A percentile compares a stretch with the other conserved stretches of the same genome.
Conservation (phyloP, 2,797 vertebrate genomes). For the Neopelma chrysocephalum region DNA sequence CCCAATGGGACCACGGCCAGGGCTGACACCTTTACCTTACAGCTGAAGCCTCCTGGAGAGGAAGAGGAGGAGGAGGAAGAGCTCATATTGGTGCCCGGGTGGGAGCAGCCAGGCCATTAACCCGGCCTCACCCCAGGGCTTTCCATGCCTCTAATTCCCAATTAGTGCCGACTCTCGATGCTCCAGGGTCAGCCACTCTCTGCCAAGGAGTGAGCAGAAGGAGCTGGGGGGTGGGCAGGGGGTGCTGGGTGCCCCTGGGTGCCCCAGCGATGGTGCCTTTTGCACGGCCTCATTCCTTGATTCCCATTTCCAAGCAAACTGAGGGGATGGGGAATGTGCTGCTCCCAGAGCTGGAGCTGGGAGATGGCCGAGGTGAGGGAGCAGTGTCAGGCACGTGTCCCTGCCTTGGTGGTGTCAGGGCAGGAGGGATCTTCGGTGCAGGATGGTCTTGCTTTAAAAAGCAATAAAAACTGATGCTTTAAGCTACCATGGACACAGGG, state of each 20-base stretch:
- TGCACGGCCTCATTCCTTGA: accelerated
- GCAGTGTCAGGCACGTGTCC: accelerated
- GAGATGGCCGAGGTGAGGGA: not conserved
- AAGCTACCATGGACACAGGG: not conserved
- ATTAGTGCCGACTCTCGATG: accelerated
- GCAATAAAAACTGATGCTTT: accelerated
- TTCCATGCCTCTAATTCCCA: not conserved
- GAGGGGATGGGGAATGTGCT: accelerated
- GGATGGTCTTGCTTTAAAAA: accelerated
- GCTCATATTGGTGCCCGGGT: not conserved
- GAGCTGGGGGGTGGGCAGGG: not conserved
- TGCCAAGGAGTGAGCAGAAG: not conserved
- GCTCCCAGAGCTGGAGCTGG: accelerated
- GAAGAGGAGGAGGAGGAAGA: not conserved
- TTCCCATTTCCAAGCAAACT: not conserved
- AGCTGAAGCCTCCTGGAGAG: not conserved
- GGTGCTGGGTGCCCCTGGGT: not conserved
- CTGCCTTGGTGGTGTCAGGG: accelerated
- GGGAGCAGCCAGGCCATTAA: not conserved
- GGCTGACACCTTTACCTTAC: not conserved
- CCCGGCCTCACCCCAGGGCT: not conserved
- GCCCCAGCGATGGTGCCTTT: accelerated
- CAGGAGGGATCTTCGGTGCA: not conserved
- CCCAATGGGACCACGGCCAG: not conserved
- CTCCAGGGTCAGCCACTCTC: not conserved